phyloP scores from a whole-genome alignment of 1,140 invertebrate genomes.

The Uloborus diversus region DNA sequence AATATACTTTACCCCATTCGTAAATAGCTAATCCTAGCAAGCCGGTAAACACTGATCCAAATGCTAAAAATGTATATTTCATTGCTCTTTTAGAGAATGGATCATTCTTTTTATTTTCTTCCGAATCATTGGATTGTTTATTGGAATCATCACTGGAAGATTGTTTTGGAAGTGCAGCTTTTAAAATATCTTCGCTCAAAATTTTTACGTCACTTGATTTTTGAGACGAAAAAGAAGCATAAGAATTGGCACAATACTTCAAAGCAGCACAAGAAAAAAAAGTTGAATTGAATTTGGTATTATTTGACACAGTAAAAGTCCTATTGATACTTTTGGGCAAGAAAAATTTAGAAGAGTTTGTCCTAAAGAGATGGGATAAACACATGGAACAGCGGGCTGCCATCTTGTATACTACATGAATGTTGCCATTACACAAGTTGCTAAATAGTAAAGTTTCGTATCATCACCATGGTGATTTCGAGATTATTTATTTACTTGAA shows the following conservation, averaged over 20 bases:
- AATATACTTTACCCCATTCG: slow-evolving; percentile 53
- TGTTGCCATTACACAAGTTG: no score
- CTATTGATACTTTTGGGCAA: background rate
- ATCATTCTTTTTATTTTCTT: slow-evolving; percentile 21
- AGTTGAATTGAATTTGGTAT: background rate
- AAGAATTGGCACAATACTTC: background rate
- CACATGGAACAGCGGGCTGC: slow-evolving; percentile 36
- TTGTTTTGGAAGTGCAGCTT: slow-evolving; percentile 15
- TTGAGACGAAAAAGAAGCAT: slow-evolving; percentile 17
- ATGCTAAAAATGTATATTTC: slow-evolving; percentile 47
- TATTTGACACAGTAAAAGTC: background rate
- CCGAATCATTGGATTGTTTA: slow-evolving; percentile 1
- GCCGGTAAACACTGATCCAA: slow-evolving; percentile 48
- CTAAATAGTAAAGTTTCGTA: no score
- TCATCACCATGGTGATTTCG: no score
- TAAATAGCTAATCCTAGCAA: slow-evolving; percentile 27
- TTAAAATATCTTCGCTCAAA: slow-evolving; percentile 38
- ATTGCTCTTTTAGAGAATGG: slow-evolving; percentile 37
- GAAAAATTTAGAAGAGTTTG: slow-evolving; percentile 8
- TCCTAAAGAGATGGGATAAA: slow-evolving; percentile 11
- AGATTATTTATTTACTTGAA: no score
- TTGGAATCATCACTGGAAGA: background rate
- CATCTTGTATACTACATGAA: no score
- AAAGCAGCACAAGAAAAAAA: background rate
- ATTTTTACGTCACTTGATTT: slow-evolving; percentile 31